phyloP scores from a whole-genome alignment of 1,140 invertebrate genomes.

The Globodera ellingtonae region DNA sequence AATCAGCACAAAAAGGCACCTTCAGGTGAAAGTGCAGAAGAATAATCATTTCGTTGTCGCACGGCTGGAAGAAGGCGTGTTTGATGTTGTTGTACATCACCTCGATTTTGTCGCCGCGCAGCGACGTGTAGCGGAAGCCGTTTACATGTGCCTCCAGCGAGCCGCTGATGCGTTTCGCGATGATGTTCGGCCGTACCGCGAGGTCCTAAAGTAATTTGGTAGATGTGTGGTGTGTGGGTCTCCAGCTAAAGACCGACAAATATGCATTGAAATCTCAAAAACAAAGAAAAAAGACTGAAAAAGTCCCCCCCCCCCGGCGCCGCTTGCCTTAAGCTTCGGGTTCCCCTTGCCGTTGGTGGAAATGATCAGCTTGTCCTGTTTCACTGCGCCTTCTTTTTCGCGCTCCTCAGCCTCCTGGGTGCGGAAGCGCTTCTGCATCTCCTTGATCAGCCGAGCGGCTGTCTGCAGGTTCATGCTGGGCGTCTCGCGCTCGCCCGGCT shows the following conservation, averaged over 20 bases:
- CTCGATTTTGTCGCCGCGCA: slow-evolving; percentile 97
- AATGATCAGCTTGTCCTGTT: slow-evolving; percentile 94
- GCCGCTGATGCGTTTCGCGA: slow-evolving; percentile 91
- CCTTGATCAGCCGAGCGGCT: slow-evolving; percentile 94
- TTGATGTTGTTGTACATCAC: slow-evolving; percentile 99
- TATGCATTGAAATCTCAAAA: no score
- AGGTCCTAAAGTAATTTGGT: slow-evolving; percentile 72
- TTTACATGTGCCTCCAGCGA: slow-evolving; percentile 90
- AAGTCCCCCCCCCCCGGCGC: slow-evolving; percentile 24
- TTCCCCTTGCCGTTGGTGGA: slow-evolving; percentile 90
- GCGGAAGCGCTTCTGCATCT: slow-evolving; percentile 98
- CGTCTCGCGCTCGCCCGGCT: slow-evolving; percentile 90
- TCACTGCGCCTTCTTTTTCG: slow-evolving; percentile 93
- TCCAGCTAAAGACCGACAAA: no score
- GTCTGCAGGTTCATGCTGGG: slow-evolving; percentile 94
- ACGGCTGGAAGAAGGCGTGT: slow-evolving; percentile 98
- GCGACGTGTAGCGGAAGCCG: slow-evolving; percentile 95
- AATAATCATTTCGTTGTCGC: slow-evolving; percentile 99
- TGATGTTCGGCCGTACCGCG: slow-evolving; percentile 96
- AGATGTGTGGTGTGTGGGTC: no score
- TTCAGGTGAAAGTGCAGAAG: slow-evolving; percentile 97
- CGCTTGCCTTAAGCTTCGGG: slow-evolving; percentile 81
- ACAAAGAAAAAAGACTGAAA: no score
- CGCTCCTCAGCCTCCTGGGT: slow-evolving; percentile 95
- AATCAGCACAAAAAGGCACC: slow-evolving; percentile 66